phyloP scores from a whole-genome alignment of 2,888 invertebrate species.

The Portevinia maculata region DNA sequence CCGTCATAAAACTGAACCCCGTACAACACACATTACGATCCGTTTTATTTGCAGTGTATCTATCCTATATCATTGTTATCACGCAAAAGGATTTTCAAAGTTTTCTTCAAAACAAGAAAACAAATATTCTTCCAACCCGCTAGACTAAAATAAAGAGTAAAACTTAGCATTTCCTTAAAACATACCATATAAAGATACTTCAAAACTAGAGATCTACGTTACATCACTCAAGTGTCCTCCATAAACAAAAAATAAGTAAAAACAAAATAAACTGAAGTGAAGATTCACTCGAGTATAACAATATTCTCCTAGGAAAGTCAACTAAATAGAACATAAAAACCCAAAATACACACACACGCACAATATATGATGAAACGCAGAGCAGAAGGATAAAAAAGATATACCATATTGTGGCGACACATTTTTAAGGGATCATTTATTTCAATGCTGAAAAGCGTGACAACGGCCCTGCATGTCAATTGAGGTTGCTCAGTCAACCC shows the following conservation, averaged over 20 bases:
- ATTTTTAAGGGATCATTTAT: constrained; percentile 56
- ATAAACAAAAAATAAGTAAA: constrained; percentile 21
- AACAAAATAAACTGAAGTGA: neutral
- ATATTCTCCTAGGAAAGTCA: constrained; percentile 37
- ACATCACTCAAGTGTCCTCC: constrained; percentile 47
- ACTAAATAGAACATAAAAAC: constrained; percentile 29
- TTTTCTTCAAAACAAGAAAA: constrained; percentile 25
- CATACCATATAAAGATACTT: constrained; percentile 33
- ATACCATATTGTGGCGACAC: constrained; percentile 21
- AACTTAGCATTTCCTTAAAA: constrained; percentile 35
- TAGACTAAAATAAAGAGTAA: neutral
- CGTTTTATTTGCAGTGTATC: constrained; percentile 4
- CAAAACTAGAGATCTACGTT: constrained; percentile 37
- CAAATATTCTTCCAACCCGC: constrained; percentile 6
- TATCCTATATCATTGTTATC: constrained; percentile 41
- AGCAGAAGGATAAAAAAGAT: constrained; percentile 9
- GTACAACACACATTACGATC: constrained; percentile 17
- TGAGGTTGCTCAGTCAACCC: constrained; percentile 45
- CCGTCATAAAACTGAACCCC: constrained; percentile 24
- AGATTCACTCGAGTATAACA: constrained; percentile 44
- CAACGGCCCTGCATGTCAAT: constrained; percentile 57
- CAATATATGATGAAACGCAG: neutral
- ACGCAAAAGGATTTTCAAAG: constrained; percentile 39
- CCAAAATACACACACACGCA: neutral
- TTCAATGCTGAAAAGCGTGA: constrained; percentile 54